Evolutionary conservation across 2,797 vertebrate species (phyloP).

Genomic region (Sebastes goodei): DNA sequence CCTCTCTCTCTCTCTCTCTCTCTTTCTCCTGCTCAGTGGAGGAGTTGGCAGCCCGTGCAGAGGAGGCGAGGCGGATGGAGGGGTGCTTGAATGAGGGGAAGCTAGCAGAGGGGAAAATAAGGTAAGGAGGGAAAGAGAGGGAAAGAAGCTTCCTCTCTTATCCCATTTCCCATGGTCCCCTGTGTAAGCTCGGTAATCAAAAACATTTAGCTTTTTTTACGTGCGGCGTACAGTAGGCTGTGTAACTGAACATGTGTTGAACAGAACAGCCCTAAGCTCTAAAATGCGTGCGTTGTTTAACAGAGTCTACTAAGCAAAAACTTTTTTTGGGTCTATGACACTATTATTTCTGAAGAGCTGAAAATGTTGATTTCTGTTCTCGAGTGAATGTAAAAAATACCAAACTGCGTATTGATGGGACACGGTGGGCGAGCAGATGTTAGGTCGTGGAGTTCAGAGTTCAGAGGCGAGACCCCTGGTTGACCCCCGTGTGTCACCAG

Average conservation of each 20-base stretch:
- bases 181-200: conserved; percentile 67
- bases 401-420: conserved; percentile 8
- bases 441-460: conserved; percentile 61
- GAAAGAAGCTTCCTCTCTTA: conserved; percentile 60
- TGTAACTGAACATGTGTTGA: conserved; percentile 66
- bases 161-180: conserved; percentile 59
- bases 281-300: conserved; percentile 28
- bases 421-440: conserved; percentile 42
- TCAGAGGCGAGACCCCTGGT: conserved; percentile 64
- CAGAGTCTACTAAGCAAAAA: conserved; percentile 18
- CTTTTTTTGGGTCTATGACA: not conserved
- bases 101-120: conserved; percentile 79
- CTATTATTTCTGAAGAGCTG: not conserved
- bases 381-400: not conserved
- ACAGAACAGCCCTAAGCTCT: conserved; percentile 56
- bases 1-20: conserved; percentile 18
- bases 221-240: conserved; percentile 59
- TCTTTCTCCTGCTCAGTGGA: conserved; percentile 65
- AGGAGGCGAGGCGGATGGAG: conserved; percentile 75
- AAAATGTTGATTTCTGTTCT: not conserved
- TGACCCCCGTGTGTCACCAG: conserved; percentile 69
- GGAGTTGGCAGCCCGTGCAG: conserved; percentile 74
- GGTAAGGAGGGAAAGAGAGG: conserved; percentile 63
- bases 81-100: conserved; percentile 71
- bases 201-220: conserved; percentile 63